phyloP scores from a whole-genome alignment of 2,888 invertebrate species.

The Iphiclides podalirius region DNA sequence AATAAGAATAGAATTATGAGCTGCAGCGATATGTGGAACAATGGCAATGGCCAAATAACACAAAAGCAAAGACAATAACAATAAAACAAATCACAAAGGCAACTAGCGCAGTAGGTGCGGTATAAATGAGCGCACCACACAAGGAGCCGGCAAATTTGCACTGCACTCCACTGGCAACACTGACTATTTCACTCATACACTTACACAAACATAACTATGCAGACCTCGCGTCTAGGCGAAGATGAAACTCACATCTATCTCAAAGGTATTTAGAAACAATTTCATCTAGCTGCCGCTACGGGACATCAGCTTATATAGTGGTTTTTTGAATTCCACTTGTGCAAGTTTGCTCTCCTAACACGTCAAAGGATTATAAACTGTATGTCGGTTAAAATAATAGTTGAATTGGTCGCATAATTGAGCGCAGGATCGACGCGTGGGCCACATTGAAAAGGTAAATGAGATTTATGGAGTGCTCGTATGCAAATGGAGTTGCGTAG shows the following conservation, averaged over 20 bases:
- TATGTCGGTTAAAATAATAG: slow-evolving; percentile 46
- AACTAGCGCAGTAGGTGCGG: slow-evolving; percentile 43
- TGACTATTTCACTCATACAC: slow-evolving; percentile 65
- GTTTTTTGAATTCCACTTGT: slow-evolving; percentile 48
- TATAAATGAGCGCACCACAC: slow-evolving; percentile 63
- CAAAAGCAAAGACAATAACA: slow-evolving; percentile 24
- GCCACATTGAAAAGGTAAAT: slow-evolving; percentile 43
- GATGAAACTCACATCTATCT: slow-evolving; percentile 26
- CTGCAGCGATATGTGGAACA: slow-evolving; percentile 15
- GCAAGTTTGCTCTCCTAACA: slow-evolving; percentile 43
- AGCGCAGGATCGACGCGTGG: slow-evolving; percentile 40
- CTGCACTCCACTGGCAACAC: slow-evolving; percentile 74
- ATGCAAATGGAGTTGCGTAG: slow-evolving; percentile 47
- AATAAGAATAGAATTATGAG: slow-evolving; percentile 11
- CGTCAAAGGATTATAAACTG: slow-evolving; percentile 59
- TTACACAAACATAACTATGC: slow-evolving; percentile 31
- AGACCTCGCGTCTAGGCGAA: background rate
- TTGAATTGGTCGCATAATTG: slow-evolving; percentile 34
- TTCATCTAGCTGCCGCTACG: slow-evolving; percentile 15
- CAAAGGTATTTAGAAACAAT: slow-evolving; percentile 29
- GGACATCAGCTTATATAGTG: slow-evolving; percentile 32
- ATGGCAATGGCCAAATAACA: slow-evolving; percentile 19
- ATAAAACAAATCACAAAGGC: slow-evolving; percentile 60
- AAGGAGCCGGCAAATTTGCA: slow-evolving; percentile 72
- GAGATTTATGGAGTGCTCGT: slow-evolving; percentile 57